These are phyloP conservation scores for Trichacis sp. DNA, from an alignment of 2,888 invertebrate species.

Conservation along the genomic window DNA sequence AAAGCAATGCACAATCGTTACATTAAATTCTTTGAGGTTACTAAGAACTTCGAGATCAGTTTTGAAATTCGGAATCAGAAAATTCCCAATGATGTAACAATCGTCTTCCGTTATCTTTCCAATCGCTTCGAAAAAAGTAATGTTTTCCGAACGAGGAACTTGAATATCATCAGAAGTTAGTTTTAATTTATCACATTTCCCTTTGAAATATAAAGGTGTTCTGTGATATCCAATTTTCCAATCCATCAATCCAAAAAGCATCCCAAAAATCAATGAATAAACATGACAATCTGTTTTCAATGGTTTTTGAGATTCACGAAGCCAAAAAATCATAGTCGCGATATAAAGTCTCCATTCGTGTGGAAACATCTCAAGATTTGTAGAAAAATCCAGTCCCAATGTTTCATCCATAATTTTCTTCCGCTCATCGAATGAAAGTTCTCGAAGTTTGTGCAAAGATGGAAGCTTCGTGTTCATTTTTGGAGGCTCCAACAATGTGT, in stretches of 20 bases:
- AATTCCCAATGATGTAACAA: slow-evolving; percentile 73
- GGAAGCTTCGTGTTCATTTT: slow-evolving; percentile 55
- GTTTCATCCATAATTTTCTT: slow-evolving; percentile 70
- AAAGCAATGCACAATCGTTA: slow-evolving; percentile 74
- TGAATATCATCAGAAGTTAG: background rate
- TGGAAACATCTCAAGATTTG: slow-evolving; percentile 70
- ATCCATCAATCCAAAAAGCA: slow-evolving; percentile 74
- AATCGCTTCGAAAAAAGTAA: slow-evolving; percentile 68
- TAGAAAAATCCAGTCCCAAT: slow-evolving; percentile 65
- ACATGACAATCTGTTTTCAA: slow-evolving; percentile 69
- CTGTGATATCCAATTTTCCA: slow-evolving; percentile 72
- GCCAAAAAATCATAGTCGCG: slow-evolving; percentile 74
- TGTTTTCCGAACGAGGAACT: slow-evolving; percentile 45
- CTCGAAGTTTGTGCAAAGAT: slow-evolving; percentile 56
- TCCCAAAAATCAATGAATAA: slow-evolving; percentile 73
- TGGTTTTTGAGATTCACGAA: slow-evolving; percentile 66
- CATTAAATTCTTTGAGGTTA: slow-evolving; percentile 73
- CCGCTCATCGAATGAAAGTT: slow-evolving; percentile 50
- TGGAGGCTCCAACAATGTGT: slow-evolving; percentile 35
- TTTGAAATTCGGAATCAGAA: slow-evolving; percentile 74
- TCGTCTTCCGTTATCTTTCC: slow-evolving; percentile 72
- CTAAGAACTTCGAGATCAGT: slow-evolving; percentile 71
- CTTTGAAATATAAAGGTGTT: slow-evolving; percentile 70
- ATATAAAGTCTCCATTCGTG: slow-evolving; percentile 74
- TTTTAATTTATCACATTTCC: slow-evolving; percentile 61